Evolutionary conservation across 1,140 invertebrate genomes (phyloP), one percentile per base, ranked within the genome.

Genomic region (Helicoverpa armigera): DNA sequence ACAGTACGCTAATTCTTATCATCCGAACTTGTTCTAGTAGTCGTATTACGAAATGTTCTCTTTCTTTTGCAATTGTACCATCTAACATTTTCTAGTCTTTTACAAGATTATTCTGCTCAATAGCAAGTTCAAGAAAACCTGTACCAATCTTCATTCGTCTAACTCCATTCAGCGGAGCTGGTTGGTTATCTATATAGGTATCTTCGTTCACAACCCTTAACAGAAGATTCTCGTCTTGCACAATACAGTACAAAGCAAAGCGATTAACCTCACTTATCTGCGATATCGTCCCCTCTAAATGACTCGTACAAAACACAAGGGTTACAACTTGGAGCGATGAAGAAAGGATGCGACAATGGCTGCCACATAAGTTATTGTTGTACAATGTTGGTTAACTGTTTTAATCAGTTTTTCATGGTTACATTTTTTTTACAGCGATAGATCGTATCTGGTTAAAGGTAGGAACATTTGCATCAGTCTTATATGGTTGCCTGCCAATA

Each of bases 251-350:
- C 67, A 70, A 70, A 54, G 67, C 67, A 70, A 70, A 50, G 29
- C 67, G 67, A 70, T 70, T 70, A 70, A 70, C 67, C 67, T 70
- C 67, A 70, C 67, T 70, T 70, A 70, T 70, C 67, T 70, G 48
- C 48, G 67, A 70, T 70, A 53, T 53, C 63, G 63, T 48, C 67
- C 67, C 67, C 18, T 54, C 50, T 70, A 70, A 70, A 70, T 70
- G 67, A 70, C 67, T 70, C 67, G 67, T 70, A 53, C 67, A 51
- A 70, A 70, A 70, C 67, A 69, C 67, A 70, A 70, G 67, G 67
- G 67, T 70, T 70, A 51, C 31, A 29, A 29, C 67, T 54, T 51
- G 67, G 67, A 70, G 29, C 67, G 29, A 70, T 53, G 67, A 70
- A 53, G 50, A 12, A 50, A 18, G 63, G 63, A 67, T 67, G 43